Percentiles rank a stretch among this genome's conserved stretches.
phyloP scores from a whole-genome alignment of 2,797 vertebrate genomes.

The Sylvilagus floridanus region DNA sequence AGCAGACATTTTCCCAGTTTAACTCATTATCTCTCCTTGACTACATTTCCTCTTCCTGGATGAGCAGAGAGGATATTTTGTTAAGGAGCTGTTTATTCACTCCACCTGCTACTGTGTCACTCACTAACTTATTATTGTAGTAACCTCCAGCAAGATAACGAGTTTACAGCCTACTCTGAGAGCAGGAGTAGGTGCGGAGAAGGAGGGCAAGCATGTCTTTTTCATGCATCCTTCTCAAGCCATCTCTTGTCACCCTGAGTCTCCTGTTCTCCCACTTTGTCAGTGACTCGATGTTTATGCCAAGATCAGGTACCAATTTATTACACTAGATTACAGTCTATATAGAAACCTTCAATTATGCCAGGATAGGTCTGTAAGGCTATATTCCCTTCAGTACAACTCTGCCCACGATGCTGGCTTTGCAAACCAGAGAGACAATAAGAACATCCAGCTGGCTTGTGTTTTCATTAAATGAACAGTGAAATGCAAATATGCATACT shows the following conservation, averaged over 20 bases:
- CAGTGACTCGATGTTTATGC: neutral
- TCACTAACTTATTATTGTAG: neutral
- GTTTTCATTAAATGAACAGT: conserved; percentile 53
- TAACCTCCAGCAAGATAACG: neutral
- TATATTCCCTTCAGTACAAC: neutral
- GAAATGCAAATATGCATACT: conserved; percentile 57
- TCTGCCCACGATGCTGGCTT: neutral
- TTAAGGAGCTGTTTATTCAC: conserved; percentile 21
- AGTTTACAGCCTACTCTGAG: neutral
- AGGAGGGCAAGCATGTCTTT: neutral
- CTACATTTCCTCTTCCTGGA: neutral
- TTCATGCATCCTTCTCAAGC: neutral
- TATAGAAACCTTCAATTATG: neutral
- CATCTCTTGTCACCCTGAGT: neutral
- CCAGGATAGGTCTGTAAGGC: neutral
- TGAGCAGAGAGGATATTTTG: neutral
- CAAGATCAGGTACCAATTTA: neutral
- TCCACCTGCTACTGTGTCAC: neutral
- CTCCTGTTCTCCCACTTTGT: neutral
- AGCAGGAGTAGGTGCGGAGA: neutral
- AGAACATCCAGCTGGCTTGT: conserved; percentile 40
- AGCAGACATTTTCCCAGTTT: neutral
- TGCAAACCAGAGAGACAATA: neutral
- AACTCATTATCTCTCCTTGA: neutral
- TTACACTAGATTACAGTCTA: neutral